Base-by-base conservation (phyloP, 2,797 vertebrate genomes). In the Adelosebastes latens region DNA sequence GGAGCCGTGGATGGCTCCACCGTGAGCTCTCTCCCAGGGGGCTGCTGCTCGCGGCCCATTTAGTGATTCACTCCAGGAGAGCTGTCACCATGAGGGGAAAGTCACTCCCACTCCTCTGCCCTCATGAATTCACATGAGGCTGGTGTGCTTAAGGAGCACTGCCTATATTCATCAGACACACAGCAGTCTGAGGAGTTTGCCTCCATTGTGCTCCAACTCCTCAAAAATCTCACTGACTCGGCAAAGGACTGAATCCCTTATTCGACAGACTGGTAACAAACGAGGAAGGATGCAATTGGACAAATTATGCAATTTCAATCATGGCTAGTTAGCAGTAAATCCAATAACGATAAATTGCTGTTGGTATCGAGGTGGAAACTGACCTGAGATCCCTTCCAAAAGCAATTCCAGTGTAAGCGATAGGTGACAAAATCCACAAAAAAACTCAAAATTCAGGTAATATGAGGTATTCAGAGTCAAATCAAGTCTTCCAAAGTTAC, bases 111-210 rank as follows among this genome's bases (percentile, higher is more conserved):
- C 76, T 81, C 20, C 31, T 60, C 52, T 62, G 74, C 8, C 49
- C 87, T 90, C 85, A 89, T 92, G 87, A 91, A 93, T 92, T 89
- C 83, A 88, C 89, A 92, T 90, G 84, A 92, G 85, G 68, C 67
- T 58, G 63, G 31, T 31, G 55, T 75, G 75, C 75, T 83, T 29
- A 78, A 46, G 70, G 49, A 87, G 49, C 70, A 63, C 61, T 65
- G 78, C 39, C 74, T 67, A 13, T 55, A 83, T 80, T 86, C 67
- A 79, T 80, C 65, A 88, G 77, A 80, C 25, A 62, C 27, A 66
- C 46, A 60, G 60, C 58, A 59, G 74, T 60, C 39, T 65, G 75
- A 79, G 49, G 52, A 75, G 70, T 72, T 67, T 67, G 11, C 55
- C n/a, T 81, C 59, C 25, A 46, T 25, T 3, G 20, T 53, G 36